Evolutionary conservation across 2,888 invertebrate genomes (phyloP).

Genomic region (Argyra leucocephala): DNA sequence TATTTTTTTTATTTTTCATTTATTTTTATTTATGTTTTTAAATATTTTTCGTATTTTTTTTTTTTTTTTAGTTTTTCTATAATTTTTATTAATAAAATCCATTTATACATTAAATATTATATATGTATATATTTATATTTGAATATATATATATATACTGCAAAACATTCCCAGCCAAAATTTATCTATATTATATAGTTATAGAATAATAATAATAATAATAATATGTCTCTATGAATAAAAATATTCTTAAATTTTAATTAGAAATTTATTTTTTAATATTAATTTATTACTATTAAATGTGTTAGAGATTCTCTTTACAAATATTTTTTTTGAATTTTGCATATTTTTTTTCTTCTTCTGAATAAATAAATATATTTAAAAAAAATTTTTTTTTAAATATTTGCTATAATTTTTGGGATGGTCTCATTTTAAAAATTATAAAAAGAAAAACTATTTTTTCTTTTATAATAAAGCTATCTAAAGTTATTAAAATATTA

Average conservation of each 20-base stretch:
- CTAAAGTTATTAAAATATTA: no score
- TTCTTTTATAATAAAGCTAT: no score
- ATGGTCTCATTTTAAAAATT: no score
- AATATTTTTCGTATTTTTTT: not conserved
- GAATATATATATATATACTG: not conserved
- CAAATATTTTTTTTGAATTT: constrained; percentile 6
- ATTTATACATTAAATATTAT: not conserved
- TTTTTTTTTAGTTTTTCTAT: no score
- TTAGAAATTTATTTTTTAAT: not conserved
- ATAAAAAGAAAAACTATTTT: no score
- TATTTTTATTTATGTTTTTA: not conserved
- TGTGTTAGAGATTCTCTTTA: constrained; percentile 6
- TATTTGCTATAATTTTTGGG: no score
- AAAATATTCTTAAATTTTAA: constrained; percentile 1
- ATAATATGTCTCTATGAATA: not conserved
- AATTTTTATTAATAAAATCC: not conserved
- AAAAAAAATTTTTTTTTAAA: no score
- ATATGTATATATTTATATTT: not conserved
- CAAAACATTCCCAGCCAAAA: constrained; percentile 4
- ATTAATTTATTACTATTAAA: not conserved
- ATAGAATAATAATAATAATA: not conserved
- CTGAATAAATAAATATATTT: not conserved
- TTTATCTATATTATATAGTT: not conserved
- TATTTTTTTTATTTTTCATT: not conserved
- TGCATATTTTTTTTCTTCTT: not conserved